Evolutionary conservation across 2,888 invertebrate species (phyloP), one percentile per base, ranked within the genome.

Genomic region (Anarsia innoxiella): DNA sequence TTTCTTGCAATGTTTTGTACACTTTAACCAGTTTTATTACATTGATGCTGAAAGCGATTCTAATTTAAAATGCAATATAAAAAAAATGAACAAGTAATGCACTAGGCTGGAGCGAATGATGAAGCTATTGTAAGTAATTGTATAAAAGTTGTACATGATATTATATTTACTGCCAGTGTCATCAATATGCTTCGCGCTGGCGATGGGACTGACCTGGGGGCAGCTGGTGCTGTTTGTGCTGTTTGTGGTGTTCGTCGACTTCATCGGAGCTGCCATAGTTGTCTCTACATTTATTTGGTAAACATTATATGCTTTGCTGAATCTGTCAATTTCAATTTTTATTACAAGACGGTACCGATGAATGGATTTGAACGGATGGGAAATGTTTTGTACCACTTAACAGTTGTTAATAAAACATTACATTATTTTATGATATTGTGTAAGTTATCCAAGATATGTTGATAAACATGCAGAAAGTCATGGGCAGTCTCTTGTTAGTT

Each of bases 221-320:
- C 88, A 91, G 58, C 93, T 95, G 63, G 59, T 94, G 37, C 89
- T 92, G 55, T 95, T 98, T 69, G 88, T 97, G 35, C 79, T 97
- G 14, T 97, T 96, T 82, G 95, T 97, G 12, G 90, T 97, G 32
- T 93, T 96, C 66, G 91, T 99, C 9, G 99, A 99, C 82, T 98
- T 97, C 68, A 93, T 99, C 45, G 92, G 92, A 41, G 90, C 91
- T 33, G 98, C 97, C 3, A 69, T 97, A 27, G 69, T 95, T 13
- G 91, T 96, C 31, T 96, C 97, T 14, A 94, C 97, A 15, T 67
- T 93, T 39, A 90, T 96, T 56, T 98, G 98, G 98, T 93, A 86
- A 75, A 5, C 4, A 5, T 8, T 19, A 3, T 19, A 19, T 5
- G 8, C 19, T 19, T 19, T 19, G 3, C 19, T 8, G 8, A 8